These are phyloP conservation scores for Dreissena polymorpha DNA, from an alignment of 1,140 invertebrate genomes.

Conservation along the genomic window DNA sequence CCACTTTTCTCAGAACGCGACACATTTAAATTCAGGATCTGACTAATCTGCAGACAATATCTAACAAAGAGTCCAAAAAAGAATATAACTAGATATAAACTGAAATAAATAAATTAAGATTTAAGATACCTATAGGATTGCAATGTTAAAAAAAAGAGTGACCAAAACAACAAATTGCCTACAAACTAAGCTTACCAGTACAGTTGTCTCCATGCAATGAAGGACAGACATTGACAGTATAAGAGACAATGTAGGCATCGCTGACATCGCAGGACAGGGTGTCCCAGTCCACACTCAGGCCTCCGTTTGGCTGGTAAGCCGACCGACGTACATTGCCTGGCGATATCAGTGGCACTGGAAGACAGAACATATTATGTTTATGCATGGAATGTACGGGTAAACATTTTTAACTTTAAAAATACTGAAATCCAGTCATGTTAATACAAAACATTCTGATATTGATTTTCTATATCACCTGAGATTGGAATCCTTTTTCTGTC, in stretches of 20 bases:
- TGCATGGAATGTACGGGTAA: background rate
- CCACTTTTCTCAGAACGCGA: no score
- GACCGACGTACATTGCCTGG: conserved; percentile 6
- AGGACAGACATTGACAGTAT: conserved; percentile 24
- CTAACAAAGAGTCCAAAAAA: no score
- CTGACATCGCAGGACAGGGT: conserved; percentile 35
- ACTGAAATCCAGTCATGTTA: no score
- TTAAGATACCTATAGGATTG: no score
- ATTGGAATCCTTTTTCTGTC: no score
- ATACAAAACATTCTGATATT: background rate
- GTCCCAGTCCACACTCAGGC: conserved; percentile 45
- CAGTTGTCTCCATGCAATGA: conserved; percentile 33
- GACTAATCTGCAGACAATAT: no score
- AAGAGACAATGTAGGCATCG: conserved; percentile 21
- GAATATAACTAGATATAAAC: no score
- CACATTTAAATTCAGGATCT: no score
- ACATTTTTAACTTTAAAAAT: no score
- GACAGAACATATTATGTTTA: background rate
- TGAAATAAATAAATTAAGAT: no score
- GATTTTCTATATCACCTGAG: no score
- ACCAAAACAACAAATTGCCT: background rate
- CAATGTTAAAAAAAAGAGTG: no score
- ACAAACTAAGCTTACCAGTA: conserved; percentile 20
- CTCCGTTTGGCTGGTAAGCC: conserved; percentile 31
- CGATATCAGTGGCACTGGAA: conserved; percentile 30